phyloP scores from a whole-genome alignment of 2,888 invertebrate species.

The Dicycla oo region DNA sequence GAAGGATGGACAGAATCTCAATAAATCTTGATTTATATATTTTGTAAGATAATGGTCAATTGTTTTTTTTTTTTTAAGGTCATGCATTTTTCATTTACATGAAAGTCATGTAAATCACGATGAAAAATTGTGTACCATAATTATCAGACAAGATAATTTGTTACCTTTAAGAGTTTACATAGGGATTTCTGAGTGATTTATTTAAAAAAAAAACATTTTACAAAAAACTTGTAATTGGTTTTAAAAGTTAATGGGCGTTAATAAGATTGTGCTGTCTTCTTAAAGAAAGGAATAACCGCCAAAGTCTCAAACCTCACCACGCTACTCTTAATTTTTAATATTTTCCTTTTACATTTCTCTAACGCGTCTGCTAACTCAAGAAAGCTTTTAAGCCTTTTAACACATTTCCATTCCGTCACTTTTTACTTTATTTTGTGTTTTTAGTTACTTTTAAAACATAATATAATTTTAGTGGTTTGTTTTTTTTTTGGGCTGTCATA shows the following conservation, averaged over 20 bases:
- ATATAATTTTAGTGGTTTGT: neutral
- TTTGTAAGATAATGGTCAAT: too few relatives aligned
- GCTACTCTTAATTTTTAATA: conserved; percentile 60
- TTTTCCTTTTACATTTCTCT: conserved; percentile 65
- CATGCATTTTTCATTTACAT: neutral
- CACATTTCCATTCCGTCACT: conserved; percentile 59
- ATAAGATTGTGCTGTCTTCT: neutral
- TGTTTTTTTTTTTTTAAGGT: too few relatives aligned
- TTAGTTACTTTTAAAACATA: conserved; percentile 27
- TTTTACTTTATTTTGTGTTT: conserved; percentile 41
- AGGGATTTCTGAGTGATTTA: too few relatives aligned
- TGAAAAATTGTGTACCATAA: neutral
- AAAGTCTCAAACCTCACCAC: conserved; percentile 30
- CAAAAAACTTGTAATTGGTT: neutral
- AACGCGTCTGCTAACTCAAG: conserved; percentile 65
- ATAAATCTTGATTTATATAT: neutral
- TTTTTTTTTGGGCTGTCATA: conserved; percentile 9
- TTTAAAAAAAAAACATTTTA: too few relatives aligned
- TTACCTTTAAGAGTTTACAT: neutral
- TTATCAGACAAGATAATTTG: too few relatives aligned
- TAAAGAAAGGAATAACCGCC: conserved; percentile 12
- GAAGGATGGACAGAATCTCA: conserved; percentile 8
- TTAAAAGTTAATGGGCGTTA: neutral
- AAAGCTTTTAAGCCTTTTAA: conserved; percentile 67
- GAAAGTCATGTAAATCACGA: too few relatives aligned